Conservation (phyloP, 2,113 vertebrate species). For the chimpanzee (Pan troglodytes) region DNA sequence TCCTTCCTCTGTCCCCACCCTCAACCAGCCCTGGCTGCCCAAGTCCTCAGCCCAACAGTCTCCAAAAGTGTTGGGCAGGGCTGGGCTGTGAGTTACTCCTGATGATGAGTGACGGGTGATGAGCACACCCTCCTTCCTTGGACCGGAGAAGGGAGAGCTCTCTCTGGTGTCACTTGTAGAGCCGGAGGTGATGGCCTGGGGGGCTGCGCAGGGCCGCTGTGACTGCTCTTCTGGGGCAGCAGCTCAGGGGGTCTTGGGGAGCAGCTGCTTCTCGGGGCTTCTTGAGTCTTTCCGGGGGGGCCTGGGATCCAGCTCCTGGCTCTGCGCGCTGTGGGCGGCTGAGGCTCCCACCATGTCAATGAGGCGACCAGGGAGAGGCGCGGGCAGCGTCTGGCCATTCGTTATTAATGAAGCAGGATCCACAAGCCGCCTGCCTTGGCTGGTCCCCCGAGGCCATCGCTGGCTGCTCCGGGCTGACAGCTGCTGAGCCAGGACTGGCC, state of each 20-base stretch:
- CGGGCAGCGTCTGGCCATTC: constrained; percentile 50
- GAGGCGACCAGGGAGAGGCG: constrained; percentile 39
- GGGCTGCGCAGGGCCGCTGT: not conserved
- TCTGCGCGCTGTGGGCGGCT: not conserved
- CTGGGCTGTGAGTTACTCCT: not conserved
- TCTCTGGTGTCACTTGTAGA: not conserved
- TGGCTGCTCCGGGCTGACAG: not conserved
- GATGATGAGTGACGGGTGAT: not conserved
- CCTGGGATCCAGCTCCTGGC: not conserved
- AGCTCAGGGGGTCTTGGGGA: not conserved
- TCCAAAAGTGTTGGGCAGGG: not conserved
- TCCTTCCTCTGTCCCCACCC: not conserved
- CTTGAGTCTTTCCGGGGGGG: not conserved
- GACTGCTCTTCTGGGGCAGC: not conserved
- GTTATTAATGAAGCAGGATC: constrained; percentile 64
- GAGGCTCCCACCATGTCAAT: constrained; percentile 43
- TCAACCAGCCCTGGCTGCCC: not conserved
- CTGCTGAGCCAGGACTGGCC: not conserved
- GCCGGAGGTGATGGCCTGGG: not conserved
- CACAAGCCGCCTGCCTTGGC: not conserved
- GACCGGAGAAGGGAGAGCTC: not conserved
- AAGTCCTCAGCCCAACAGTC: not conserved
- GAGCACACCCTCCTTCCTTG: not conserved
- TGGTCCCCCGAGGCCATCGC: not conserved
- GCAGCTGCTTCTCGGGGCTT: constrained; percentile 35